Percentiles rank a stretch among this genome's conserved stretches.
phyloP scores from a whole-genome alignment of 2,888 invertebrate genomes.

The Lycia hirtaria region DNA sequence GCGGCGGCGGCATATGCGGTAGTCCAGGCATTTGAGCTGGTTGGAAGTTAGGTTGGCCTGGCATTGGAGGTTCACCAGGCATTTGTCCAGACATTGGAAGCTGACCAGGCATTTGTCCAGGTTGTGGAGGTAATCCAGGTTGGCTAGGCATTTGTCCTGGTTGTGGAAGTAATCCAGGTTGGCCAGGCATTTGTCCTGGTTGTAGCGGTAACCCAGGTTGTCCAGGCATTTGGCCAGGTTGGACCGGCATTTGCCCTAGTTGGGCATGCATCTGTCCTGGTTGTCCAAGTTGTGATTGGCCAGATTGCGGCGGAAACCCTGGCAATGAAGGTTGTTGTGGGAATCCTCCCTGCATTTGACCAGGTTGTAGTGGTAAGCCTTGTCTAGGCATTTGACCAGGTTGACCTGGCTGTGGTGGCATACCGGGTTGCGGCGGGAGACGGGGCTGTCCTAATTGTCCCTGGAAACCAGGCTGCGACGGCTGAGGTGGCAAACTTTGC shows the following conservation, averaged over 20 bases:
- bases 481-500: conserved; percentile 40
- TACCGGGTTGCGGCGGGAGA: conserved; percentile 45
- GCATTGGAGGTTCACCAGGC: conserved; percentile 32
- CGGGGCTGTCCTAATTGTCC: conserved; percentile 44
- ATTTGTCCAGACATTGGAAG: conserved; percentile 6
- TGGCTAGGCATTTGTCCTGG: conserved; percentile 38
- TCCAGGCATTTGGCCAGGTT: conserved; percentile 58
- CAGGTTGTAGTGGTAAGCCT: conserved; percentile 41
- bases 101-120: conserved; percentile 18
- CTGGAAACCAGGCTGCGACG: conserved; percentile 23
- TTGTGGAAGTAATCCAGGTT: conserved; percentile 47
- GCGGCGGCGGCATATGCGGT: conserved; percentile 80
- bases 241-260: conserved; percentile 43
- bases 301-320: conserved; percentile 44
- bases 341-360: conserved; percentile 61
- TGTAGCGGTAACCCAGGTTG: conserved; percentile 49
- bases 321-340: conserved; percentile 40
- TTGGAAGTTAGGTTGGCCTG: conserved; percentile 46
- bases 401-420: conserved; percentile 32
- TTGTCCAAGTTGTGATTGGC: conserved; percentile 46
- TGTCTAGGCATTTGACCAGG: conserved; percentile 51
- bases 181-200: conserved; percentile 38
- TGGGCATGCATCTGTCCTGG: conserved; percentile 49
- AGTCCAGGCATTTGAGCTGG: conserved; percentile 45
- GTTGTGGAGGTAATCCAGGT: conserved; percentile 33